phyloP scores from a whole-genome alignment of 35 echinoderm and acorn worm species.

The Nesometra sesokonis region DNA sequence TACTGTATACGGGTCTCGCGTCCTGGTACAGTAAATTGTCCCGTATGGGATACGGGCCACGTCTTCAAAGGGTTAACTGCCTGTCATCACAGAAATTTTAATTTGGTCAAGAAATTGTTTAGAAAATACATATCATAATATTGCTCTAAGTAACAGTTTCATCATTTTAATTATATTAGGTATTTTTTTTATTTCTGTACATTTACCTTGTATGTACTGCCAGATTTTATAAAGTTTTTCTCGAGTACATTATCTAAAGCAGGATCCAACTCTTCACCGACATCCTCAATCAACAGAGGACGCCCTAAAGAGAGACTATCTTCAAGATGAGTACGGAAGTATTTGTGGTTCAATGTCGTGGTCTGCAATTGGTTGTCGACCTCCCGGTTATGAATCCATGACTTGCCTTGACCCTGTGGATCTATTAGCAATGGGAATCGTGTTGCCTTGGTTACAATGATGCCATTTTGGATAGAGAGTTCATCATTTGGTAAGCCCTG shows the following conservation, averaged over 20 bases:
- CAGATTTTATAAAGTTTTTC: conserved; percentile 99
- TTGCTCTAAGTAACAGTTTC: too few relatives aligned
- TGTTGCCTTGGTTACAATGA: conserved; percentile 91
- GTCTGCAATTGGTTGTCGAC: conserved; percentile 68
- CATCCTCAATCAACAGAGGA: conserved; percentile 91
- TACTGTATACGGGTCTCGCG: too few relatives aligned
- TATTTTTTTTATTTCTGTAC: too few relatives aligned
- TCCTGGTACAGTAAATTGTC: too few relatives aligned
- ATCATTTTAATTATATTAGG: too few relatives aligned
- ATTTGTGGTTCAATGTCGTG: conserved; percentile 88
- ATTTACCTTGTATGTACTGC: conserved; percentile 78
- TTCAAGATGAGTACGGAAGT: conserved; percentile 95
- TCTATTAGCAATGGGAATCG: conserved; percentile 83
- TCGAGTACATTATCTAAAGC: conserved; percentile 95
- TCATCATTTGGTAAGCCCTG: conserved; percentile 94
- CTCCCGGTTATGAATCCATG: conserved; percentile 81
- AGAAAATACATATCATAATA: too few relatives aligned
- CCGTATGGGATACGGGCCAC: too few relatives aligned
- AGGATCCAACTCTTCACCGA: conserved; percentile 86
- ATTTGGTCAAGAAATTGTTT: too few relatives aligned
- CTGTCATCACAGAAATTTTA: background rate
- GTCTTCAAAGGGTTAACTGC: background rate
- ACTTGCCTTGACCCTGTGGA: conserved; percentile 89
- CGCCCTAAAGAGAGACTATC: conserved; percentile 87
- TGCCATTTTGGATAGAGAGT: conserved; percentile 92